A percentile compares a stretch with the other conserved stretches of the same genome.
These are phyloP conservation scores for Zoroaster sp. DNA, from an alignment of 53 echinoderm and acorn worm genomes.

Conservation along the genomic window DNA sequence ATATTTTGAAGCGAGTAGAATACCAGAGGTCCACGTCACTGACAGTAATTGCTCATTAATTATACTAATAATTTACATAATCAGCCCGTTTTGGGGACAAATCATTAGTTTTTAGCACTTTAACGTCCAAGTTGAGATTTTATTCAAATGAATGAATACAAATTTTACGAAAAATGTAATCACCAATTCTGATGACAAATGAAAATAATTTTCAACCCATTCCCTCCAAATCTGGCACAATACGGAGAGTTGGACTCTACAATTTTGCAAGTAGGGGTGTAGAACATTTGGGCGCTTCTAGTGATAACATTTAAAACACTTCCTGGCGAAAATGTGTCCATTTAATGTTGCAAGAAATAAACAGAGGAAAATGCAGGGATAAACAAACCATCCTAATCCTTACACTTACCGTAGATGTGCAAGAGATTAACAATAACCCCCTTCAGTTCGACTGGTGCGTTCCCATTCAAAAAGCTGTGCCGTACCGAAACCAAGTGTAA, in stretches of 20 bases:
- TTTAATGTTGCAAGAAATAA: not conserved
- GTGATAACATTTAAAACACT: not conserved
- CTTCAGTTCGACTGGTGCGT: not conserved
- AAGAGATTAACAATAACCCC: not conserved
- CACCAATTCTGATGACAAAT: no score
- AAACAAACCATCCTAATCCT: not conserved
- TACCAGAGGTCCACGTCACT: no score
- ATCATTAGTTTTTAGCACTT: no score
- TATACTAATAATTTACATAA: no score
- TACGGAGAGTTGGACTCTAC: not conserved
- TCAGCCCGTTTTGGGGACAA: no score
- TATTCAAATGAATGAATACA: no score
- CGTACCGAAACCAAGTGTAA: not conserved
- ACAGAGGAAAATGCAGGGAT: not conserved
- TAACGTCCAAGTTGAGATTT: no score
- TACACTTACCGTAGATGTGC: slow-evolving; percentile 3
- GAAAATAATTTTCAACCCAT: not conserved
- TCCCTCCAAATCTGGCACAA: not conserved
- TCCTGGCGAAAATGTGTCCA: not conserved
- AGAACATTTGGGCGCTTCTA: not conserved
- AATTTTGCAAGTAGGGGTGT: not conserved
- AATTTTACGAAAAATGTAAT: no score
- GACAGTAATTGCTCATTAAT: no score
- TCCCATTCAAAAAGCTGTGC: not conserved
- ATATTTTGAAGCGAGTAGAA: no score